Evolutionary conservation across 2,113 vertebrate species (phyloP).

Genomic region (Alces alces): DNA sequence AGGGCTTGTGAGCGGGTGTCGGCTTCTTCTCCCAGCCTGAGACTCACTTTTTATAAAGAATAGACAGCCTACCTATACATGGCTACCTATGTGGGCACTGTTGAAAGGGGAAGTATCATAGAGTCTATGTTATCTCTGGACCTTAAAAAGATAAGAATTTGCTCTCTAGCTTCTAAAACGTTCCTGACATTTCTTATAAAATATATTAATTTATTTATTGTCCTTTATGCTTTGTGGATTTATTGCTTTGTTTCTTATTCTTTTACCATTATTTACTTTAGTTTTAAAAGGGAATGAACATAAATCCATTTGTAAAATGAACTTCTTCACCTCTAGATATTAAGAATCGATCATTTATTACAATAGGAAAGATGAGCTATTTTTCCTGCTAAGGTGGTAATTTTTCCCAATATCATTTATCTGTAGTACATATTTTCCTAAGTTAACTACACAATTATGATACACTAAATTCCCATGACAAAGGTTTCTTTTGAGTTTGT

Average conservation of each 20-base stretch:
- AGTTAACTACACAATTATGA: not conserved
- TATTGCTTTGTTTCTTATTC: not conserved
- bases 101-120: not conserved
- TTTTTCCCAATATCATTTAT: not conserved
- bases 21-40: not conserved
- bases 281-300: not conserved
- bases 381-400: not conserved
- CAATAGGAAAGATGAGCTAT: not conserved
- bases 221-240: not conserved
- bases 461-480: not conserved
- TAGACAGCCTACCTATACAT: not conserved
- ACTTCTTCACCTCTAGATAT: not conserved
- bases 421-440: not conserved
- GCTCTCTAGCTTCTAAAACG: not conserved
- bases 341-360: not conserved
- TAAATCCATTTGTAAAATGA: not conserved
- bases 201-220: not conserved
- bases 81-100: fast-evolving
- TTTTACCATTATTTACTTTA: not conserved
- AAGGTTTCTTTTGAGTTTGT: not conserved
- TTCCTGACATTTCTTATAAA: not conserved
- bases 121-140: not conserved
- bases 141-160: not conserved
- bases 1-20: not conserved
- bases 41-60: not conserved